phyloP scores from a whole-genome alignment of 1,140 invertebrate species.

The Trialeurodes vaporariorum region DNA sequence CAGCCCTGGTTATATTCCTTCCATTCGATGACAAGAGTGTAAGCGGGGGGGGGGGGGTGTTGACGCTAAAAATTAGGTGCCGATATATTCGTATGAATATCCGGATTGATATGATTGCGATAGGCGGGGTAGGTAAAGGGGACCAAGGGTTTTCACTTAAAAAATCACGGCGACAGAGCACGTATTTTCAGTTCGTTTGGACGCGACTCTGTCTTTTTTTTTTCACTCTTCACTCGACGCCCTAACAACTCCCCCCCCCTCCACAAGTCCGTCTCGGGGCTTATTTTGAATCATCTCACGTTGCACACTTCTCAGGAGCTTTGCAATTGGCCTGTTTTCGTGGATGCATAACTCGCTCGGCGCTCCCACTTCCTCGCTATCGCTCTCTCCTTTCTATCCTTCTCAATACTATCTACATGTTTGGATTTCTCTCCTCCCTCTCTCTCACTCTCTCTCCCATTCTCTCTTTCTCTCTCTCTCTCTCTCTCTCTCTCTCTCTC shows the following conservation, averaged over 20 bases:
- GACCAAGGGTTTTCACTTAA: background rate
- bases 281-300: background rate
- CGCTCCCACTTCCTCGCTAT: background rate
- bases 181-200: background rate
- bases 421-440: too few relatives aligned
- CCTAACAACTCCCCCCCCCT: too few relatives aligned
- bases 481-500: too few relatives aligned
- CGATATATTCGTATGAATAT: background rate
- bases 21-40: too few relatives aligned
- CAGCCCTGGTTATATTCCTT: too few relatives aligned
- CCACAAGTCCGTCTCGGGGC: too few relatives aligned
- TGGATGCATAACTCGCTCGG: background rate
- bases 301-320: background rate
- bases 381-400: background rate
- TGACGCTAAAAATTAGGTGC: background rate
- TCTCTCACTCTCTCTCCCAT: too few relatives aligned
- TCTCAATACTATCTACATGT: too few relatives aligned
- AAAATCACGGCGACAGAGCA: background rate
- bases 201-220: background rate
- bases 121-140: too few relatives aligned
- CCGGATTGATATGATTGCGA: too few relatives aligned
- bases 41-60: too few relatives aligned
- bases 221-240: background rate
- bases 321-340: background rate
- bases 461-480: too few relatives aligned